These are phyloP conservation scores for Psylliodes chrysocephalus DNA, from an alignment of 2,888 invertebrate species.

Conservation along the genomic window DNA sequence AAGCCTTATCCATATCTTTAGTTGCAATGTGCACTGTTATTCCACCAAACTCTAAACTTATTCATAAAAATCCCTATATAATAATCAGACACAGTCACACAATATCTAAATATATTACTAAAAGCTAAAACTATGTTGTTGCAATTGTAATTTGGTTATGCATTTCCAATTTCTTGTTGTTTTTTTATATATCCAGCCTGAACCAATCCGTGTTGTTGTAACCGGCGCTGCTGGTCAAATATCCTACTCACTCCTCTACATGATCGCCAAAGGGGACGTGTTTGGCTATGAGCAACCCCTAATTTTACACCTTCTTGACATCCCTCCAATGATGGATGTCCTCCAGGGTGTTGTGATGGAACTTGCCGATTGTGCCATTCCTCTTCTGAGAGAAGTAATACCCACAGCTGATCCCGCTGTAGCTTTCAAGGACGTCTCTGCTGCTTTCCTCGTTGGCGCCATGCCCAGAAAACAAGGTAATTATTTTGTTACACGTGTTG, in stretches of 20 bases:
- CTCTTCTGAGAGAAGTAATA: conserved; percentile 84
- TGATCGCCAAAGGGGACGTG: conserved; percentile 94
- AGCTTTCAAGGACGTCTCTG: conserved; percentile 96
- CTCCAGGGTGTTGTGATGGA: conserved; percentile 99
- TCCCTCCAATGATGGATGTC: conserved; percentile 95
- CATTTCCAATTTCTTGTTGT: too few relatives aligned
- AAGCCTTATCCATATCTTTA: too few relatives aligned
- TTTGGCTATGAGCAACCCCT: conserved; percentile 91
- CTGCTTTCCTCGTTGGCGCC: conserved; percentile 96
- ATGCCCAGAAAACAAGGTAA: conserved; percentile 89
- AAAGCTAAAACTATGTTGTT: too few relatives aligned
- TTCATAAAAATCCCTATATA: too few relatives aligned
- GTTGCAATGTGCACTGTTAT: too few relatives aligned
- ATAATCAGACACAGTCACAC: too few relatives aligned
- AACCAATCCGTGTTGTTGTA: conserved; percentile 92
- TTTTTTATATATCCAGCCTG: conserved; percentile 77
- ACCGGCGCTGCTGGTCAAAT: conserved; percentile 99
- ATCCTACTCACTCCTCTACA: conserved; percentile 94
- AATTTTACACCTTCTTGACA: conserved; percentile 91
- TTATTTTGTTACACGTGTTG: too few relatives aligned
- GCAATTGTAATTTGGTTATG: too few relatives aligned
- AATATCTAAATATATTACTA: too few relatives aligned
- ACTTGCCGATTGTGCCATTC: conserved; percentile 93
- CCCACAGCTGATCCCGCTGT: conserved; percentile 88
- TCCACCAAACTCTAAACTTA: too few relatives aligned